A percentile compares a stretch with the other conserved stretches of the same genome.
phyloP scores from a whole-genome alignment of 1,140 invertebrate species.

The Brachionus manjavacas region DNA sequence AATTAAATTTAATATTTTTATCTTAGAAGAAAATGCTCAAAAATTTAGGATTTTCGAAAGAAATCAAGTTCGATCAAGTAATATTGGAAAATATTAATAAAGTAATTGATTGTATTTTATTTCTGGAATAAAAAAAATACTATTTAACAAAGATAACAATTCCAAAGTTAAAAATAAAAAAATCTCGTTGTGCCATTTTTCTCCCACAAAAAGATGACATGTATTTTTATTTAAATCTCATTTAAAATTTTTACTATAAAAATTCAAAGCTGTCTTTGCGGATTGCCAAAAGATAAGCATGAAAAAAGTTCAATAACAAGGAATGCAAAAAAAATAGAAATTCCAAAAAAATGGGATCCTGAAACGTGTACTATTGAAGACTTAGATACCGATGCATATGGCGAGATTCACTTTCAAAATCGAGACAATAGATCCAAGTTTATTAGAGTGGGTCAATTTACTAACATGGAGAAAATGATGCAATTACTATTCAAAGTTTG shows the following conservation, averaged over 20 bases:
- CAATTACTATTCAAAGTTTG: conserved; percentile 54
- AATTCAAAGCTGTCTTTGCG: background rate
- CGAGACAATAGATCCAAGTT: conserved; percentile 48
- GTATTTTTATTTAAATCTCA: background rate
- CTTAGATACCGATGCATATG: conserved; percentile 26
- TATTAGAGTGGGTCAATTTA: conserved; percentile 52
- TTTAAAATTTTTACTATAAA: background rate
- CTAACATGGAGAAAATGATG: conserved; percentile 50
- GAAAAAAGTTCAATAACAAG: background rate
- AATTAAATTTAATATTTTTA: too few relatives aligned
- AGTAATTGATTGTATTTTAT: background rate
- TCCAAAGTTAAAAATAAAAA: background rate
- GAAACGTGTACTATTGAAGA: background rate
- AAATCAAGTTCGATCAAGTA: background rate
- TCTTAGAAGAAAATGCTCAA: background rate
- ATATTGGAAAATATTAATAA: background rate
- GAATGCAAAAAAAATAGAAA: background rate
- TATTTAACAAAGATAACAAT: background rate
- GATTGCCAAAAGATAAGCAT: background rate
- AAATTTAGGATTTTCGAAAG: background rate
- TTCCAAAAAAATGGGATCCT: background rate
- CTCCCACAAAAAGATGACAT: background rate
- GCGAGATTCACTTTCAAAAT: conserved; percentile 7
- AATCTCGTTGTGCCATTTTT: background rate
- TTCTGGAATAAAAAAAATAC: background rate